Evolutionary conservation across 2,888 invertebrate species (phyloP).

Genomic region (Bombylius major): DNA sequence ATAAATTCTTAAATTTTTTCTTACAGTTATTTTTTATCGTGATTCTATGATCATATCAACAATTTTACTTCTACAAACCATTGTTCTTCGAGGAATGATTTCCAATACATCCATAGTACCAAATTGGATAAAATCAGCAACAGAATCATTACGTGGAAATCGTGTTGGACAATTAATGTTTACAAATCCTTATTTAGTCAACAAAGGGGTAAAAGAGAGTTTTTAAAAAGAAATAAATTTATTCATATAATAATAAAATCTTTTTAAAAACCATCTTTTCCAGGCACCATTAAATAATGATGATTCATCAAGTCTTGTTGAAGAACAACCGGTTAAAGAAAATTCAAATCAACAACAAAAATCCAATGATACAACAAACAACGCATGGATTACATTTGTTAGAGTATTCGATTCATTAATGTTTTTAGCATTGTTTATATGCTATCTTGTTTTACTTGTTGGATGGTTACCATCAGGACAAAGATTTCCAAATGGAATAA

Average conservation of each 20-base stretch:
- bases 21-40: conserved; percentile 17
- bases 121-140: conserved; percentile 11
- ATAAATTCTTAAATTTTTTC: neutral
- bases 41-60: conserved; percentile 16
- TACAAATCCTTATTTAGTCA: conserved; percentile 13
- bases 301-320: conserved; percentile 3
- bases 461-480: conserved; percentile 7
- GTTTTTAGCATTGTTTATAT: conserved; percentile 6
- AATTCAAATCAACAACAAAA: neutral
- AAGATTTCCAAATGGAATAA: neutral
- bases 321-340: neutral
- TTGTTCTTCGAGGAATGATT: conserved; percentile 10
- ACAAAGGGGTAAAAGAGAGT: conserved; percentile 1
- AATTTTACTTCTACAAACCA: conserved; percentile 12
- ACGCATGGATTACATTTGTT: conserved; percentile 8
- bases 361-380: neutral
- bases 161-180: conserved; percentile 13
- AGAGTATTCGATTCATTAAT: conserved; percentile 10
- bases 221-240: neutral
- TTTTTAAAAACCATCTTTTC: neutral
- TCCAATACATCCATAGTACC: conserved; percentile 7
- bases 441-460: conserved; percentile 8
- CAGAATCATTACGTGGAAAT: conserved; percentile 9
- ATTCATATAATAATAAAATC: neutral
- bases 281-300: conserved; percentile 3